These are phyloP conservation scores for Drosophila testacea DNA, from an alignment of 2,888 invertebrate genomes.

Conservation along the genomic window DNA sequence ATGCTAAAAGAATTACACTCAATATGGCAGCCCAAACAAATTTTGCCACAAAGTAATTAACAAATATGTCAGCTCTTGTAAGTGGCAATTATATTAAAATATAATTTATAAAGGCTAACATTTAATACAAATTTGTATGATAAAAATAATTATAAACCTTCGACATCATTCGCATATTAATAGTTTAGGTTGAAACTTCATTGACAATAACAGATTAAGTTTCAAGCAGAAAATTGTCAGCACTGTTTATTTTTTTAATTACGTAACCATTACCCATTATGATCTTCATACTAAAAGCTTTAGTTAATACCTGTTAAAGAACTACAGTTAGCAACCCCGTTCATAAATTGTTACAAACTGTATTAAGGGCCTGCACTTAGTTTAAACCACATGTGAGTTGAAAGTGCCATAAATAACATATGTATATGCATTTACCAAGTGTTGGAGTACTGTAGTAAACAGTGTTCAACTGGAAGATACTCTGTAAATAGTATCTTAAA, in stretches of 20 bases:
- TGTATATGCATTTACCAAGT: not conserved
- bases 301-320: not conserved
- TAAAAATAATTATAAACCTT: no score
- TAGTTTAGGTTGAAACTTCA: no score
- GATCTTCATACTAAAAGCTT: no score
- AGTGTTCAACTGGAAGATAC: not conserved
- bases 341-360: constrained; percentile 11
- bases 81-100: no score
- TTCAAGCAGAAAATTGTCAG: no score
- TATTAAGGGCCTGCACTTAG: constrained; percentile 17
- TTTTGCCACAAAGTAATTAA: not conserved
- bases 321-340: not conserved
- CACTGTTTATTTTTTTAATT: no score
- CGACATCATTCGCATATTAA: no score
- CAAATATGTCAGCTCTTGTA: no score
- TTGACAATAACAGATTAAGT: no score
- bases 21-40: not conserved
- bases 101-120: no score
- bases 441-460: not conserved
- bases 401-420: constrained; percentile 17
- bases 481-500: not conserved
- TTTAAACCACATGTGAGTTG: constrained; percentile 1
- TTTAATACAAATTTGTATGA: no score
- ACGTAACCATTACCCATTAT: no score
- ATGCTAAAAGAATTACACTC: not conserved